phyloP scores from a whole-genome alignment of 2,797 vertebrate species.

The Limnodromus scolopaceus region DNA sequence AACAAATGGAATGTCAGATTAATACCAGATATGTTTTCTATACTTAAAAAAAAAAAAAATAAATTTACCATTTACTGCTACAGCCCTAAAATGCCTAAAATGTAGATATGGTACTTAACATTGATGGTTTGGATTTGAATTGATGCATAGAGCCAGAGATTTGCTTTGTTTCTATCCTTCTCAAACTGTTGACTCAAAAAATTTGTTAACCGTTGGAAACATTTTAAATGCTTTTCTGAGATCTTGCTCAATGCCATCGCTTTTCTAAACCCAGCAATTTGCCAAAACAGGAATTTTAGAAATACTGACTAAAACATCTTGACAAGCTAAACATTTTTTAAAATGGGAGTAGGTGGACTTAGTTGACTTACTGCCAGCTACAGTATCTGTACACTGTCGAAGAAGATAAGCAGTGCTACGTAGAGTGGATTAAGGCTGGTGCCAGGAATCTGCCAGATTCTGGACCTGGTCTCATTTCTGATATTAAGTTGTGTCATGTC shows the following conservation, averaged over 20 bases:
- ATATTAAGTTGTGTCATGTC: background rate
- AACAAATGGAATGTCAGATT: background rate
- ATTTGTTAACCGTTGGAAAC: background rate
- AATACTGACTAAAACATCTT: constrained; percentile 26
- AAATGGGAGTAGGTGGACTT: constrained; percentile 31
- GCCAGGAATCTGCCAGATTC: background rate
- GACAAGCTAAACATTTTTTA: constrained; percentile 28
- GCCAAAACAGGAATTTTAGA: background rate
- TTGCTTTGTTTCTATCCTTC: background rate
- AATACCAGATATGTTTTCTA: background rate
- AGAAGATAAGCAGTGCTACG: background rate
- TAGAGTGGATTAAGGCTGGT: background rate
- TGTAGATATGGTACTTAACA: background rate
- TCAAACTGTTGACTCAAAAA: background rate
- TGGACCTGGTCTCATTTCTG: background rate
- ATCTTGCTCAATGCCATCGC: background rate
- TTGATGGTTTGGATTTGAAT: background rate
- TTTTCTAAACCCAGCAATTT: background rate
- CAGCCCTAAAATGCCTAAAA: background rate
- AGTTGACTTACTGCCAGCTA: constrained; percentile 16
- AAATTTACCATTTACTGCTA: background rate
- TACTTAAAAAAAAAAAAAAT: background rate
- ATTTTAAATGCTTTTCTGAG: background rate
- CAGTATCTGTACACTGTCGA: background rate
- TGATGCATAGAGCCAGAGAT: background rate